Conservation (phyloP, 1,140 invertebrate species). For the Musca vetustissima region DNA sequence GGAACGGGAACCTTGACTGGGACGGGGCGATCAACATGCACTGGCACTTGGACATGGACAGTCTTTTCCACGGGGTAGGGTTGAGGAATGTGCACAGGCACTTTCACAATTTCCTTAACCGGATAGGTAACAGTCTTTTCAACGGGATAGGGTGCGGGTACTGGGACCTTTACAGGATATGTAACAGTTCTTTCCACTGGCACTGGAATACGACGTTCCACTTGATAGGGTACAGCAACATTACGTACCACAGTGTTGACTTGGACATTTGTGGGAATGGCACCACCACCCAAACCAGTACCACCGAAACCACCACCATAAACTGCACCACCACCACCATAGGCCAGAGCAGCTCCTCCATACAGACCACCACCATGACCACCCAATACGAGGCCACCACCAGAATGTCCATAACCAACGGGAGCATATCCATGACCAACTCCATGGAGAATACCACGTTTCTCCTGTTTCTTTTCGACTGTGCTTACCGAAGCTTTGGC, state of each 20-base stretch:
- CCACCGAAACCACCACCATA: constrained; percentile 28
- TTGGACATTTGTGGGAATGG: constrained; percentile 50
- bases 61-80: constrained; percentile 66
- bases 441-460: constrained; percentile 66
- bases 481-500: constrained; percentile 54
- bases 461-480: constrained; percentile 70
- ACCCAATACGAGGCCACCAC: not conserved
- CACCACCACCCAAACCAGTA: constrained; percentile 29
- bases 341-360: constrained; percentile 35
- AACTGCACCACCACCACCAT: constrained; percentile 28
- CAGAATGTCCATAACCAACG: constrained; percentile 31
- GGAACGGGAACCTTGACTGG: constrained; percentile 57
- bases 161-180: constrained; percentile 64
- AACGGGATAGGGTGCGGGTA: constrained; percentile 67
- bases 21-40: constrained; percentile 61
- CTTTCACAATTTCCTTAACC: constrained; percentile 67
- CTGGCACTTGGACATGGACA: constrained; percentile 55
- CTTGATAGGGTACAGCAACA: constrained; percentile 67
- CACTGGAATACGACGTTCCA: constrained; percentile 64
- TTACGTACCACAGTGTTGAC: constrained; percentile 55
- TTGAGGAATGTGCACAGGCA: constrained; percentile 67
- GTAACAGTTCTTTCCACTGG: constrained; percentile 68
- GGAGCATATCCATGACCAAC: constrained; percentile 59
- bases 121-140: constrained; percentile 63
- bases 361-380: constrained; percentile 46